Evolutionary conservation across 23 tunicate genomes (phyloP), one percentile per base, ranked within the genome.

Genomic region (Oikopleura vanhoeffeni): DNA sequence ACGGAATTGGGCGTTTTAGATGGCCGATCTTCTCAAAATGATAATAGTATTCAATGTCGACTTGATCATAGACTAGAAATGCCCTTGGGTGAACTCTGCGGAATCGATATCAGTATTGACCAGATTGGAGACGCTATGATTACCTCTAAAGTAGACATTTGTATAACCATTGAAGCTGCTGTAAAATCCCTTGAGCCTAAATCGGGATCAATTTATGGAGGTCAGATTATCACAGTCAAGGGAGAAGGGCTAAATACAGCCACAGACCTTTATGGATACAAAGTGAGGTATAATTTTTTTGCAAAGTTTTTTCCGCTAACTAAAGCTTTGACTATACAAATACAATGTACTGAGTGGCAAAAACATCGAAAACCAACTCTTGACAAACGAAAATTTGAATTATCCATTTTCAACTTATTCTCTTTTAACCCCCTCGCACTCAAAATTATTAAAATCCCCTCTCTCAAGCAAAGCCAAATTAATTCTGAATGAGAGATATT

Each of bases 161-260:
- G 79, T 71, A 71, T 71, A 18, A 32, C 34, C 27, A 30, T 71
- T 71, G 79, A 13, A 13, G 36, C 79, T 32, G 32, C 38, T 32
- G 79, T 30, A 2, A 71, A 71, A 30, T 13, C 34, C 2, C 32
- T 71, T 2, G 32, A 71, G 32, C 79, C 79, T 18, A 18, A 30
- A 32, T 71, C 79, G 79, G 79, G 79, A 32, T 71, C 79, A 71
- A 32, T 71, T 18, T 71, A 13, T 71, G 79, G 79, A 2, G 79
- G 79, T 30, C 79, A 71, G 32, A 38, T 71, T 18, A 71, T 71
- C 32, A 38, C 27, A 71, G 38, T 71, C 2, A 28, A 38, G 32
- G 79, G 79, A 24, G 79, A 71, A 71, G 79, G 36, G 4, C 79
- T 71, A 18, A 38, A 32, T 71, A 2, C 32, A 13, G 79, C 79